phyloP scores from a whole-genome alignment of 2,797 vertebrate genomes.

The Epinephelus awoara region DNA sequence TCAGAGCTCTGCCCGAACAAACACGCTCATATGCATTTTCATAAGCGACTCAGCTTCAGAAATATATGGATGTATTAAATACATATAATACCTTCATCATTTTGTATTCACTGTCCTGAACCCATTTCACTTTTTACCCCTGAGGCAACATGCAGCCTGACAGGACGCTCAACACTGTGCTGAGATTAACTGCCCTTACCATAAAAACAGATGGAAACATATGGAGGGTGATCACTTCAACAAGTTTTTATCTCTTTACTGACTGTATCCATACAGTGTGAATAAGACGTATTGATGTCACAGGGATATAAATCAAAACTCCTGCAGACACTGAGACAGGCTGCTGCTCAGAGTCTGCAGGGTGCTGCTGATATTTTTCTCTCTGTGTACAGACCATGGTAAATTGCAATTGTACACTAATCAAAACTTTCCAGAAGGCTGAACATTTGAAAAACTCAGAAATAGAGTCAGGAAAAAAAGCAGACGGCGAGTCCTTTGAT shows the following conservation, averaged over 20 bases:
- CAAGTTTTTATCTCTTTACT: background rate
- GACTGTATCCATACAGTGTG: no score
- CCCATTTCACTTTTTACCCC: no score
- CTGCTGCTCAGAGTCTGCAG: slow-evolving; percentile 12
- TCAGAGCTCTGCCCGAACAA: no score
- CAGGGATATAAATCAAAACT: background rate
- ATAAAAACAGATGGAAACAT: background rate
- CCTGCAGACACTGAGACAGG: background rate
- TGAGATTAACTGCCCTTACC: background rate
- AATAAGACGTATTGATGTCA: no score
- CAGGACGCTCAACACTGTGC: no score
- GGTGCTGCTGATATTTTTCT: background rate
- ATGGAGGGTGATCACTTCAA: background rate
- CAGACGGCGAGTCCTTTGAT: background rate
- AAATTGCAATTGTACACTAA: slow-evolving; percentile 17
- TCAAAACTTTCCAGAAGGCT: slow-evolving; percentile 26
- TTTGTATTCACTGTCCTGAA: no score
- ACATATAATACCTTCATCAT: no score
- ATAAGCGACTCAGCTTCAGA: no score
- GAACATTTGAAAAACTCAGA: slow-evolving; percentile 19
- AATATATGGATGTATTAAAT: no score
- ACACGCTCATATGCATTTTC: no score
- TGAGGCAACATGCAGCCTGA: no score
- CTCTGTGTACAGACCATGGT: background rate
- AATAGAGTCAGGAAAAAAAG: slow-evolving; percentile 14